Percentiles rank a stretch among this genome's conserved stretches.
These are phyloP conservation scores for Ptilodon capucinus DNA, from an alignment of 2,888 invertebrate genomes.

Conservation along the genomic window DNA sequence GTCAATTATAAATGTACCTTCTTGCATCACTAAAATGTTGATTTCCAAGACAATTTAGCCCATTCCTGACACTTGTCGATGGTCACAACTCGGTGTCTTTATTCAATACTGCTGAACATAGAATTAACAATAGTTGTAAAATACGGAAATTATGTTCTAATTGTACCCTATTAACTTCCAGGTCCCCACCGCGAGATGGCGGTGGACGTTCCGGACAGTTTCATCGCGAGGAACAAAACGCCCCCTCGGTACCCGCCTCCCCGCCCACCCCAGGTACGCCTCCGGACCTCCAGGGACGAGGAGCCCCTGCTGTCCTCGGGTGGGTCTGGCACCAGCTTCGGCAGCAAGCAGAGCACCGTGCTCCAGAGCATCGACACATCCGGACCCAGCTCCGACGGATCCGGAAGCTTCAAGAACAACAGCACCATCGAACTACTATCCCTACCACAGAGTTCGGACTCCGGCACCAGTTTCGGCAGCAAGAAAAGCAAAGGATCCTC, in stretches of 20 bases:
- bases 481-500: slow-evolving; percentile 73
- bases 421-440: slow-evolving; percentile 68
- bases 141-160: not conserved
- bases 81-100: too few species aligned
- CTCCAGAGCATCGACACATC: slow-evolving; percentile 64
- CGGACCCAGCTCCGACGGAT: slow-evolving; percentile 67
- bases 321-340: slow-evolving; percentile 72
- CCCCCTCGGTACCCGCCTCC: slow-evolving; percentile 95
- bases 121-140: too few species aligned
- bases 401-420: slow-evolving; percentile 70
- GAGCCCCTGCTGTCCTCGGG: slow-evolving; percentile 76
- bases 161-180: slow-evolving; percentile 50
- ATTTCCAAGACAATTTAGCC: too few species aligned
- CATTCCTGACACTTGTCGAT: too few species aligned
- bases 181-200: slow-evolving; percentile 99
- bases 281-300: slow-evolving; percentile 71
- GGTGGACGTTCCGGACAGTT: slow-evolving; percentile 98
- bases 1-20: too few species aligned
- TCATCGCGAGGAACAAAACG: slow-evolving; percentile 94
- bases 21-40: too few species aligned
- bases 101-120: too few species aligned
- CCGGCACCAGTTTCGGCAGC: slow-evolving; percentile 69
- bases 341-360: slow-evolving; percentile 72
- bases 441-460: slow-evolving; percentile 70
- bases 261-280: slow-evolving; percentile 86